Conservation (phyloP, 2,797 vertebrate genomes). For the Hoplostethus mediterraneus region DNA sequence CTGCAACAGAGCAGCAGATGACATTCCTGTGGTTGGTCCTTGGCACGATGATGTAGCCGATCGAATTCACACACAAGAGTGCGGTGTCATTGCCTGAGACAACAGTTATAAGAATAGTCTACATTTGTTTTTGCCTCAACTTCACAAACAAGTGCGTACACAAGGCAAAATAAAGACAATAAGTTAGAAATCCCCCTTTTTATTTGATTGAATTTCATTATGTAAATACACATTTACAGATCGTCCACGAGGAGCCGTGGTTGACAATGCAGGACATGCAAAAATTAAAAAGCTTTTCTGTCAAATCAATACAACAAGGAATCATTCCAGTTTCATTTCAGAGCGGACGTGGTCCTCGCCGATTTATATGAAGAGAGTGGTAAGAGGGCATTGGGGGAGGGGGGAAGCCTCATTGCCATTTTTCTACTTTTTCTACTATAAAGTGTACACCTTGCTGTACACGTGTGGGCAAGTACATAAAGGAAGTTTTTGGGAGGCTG, state of each 20-base stretch:
- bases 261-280: conserved; percentile 20
- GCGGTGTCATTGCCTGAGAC: background rate
- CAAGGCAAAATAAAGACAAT: conserved; percentile 35
- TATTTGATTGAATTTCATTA: conserved; percentile 73
- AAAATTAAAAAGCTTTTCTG: background rate
- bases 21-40: background rate
- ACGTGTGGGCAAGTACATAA: no score
- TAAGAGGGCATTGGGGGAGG: no score
- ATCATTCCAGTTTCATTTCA: conserved; percentile 6
- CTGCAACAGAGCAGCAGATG: background rate
- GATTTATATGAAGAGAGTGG: background rate
- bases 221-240: conserved; percentile 76
- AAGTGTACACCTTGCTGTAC: no score
- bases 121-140: background rate
- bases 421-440: no score
- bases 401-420: background rate
- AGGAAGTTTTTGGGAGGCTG: no score
- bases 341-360: background rate
- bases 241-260: conserved; percentile 59
- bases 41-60: background rate
- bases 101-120: no score
- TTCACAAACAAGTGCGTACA: background rate
- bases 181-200: conserved; percentile 74
- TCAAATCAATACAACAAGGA: conserved; percentile 13
- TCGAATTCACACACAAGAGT: background rate